phyloP scores from a whole-genome alignment of 1,140 invertebrate species.

The Drosophila setifemur region DNA sequence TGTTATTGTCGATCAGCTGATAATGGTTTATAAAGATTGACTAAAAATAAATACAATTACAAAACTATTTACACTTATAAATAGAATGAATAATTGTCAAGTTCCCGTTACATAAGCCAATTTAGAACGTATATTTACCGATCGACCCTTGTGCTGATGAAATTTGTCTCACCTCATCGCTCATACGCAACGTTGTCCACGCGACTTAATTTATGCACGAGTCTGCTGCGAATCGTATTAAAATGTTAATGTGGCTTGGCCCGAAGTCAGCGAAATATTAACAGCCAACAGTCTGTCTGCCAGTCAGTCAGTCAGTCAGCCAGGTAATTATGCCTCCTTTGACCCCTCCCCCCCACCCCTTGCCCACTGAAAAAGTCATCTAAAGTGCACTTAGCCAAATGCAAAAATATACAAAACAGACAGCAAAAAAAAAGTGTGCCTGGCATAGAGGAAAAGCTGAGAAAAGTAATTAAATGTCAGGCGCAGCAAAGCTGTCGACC shows the following conservation, averaged over 20 bases:
- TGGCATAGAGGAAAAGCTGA: slow-evolving; percentile 41
- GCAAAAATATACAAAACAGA: slow-evolving; percentile 42
- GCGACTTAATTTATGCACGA: slow-evolving; percentile 59
- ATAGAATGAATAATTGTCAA: too few species aligned
- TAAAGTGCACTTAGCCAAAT: slow-evolving; percentile 71
- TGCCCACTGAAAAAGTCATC: slow-evolving; percentile 15
- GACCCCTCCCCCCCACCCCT: slow-evolving; percentile 31
- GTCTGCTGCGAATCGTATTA: slow-evolving; percentile 56
- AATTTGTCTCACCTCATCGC: slow-evolving; percentile 45
- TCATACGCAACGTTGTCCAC: slow-evolving; percentile 62
- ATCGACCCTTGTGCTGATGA: slow-evolving; percentile 42
- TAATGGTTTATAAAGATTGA: too few species aligned
- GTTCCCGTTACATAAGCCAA: too few species aligned
- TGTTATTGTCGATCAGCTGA: not conserved
- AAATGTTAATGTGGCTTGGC: slow-evolving; percentile 72
- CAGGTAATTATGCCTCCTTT: slow-evolving; percentile 74
- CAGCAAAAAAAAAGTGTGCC: not conserved
- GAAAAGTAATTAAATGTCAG: slow-evolving; percentile 69
- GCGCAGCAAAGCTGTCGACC: slow-evolving; percentile 11
- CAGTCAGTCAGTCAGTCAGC: not conserved
- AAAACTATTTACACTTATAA: too few species aligned
- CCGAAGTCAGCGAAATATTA: slow-evolving; percentile 66
- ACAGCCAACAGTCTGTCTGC: slow-evolving; percentile 7
- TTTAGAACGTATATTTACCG: not conserved
- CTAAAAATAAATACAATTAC: too few species aligned